Evolutionary conservation across 2,888 invertebrate genomes (phyloP).

Genomic region (Seira musarum): DNA sequence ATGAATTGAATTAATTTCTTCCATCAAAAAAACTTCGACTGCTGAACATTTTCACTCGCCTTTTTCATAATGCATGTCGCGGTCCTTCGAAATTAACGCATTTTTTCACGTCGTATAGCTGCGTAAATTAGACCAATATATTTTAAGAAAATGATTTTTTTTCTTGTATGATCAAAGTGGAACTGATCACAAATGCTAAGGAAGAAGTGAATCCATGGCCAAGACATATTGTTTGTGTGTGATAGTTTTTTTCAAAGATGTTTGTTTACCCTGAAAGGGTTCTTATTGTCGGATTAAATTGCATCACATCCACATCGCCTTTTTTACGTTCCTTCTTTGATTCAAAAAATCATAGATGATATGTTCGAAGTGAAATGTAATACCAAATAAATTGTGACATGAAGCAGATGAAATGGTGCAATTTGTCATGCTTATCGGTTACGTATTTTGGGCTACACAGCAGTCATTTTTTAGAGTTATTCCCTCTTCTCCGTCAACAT

Average conservation of each 20-base stretch:
- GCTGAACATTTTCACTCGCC: no score
- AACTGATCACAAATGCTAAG: conserved; percentile 48
- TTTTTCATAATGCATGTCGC: no score
- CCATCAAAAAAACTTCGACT: no score
- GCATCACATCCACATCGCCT: conserved; percentile 3
- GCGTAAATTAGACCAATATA: not conserved
- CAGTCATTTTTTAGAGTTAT: no score
- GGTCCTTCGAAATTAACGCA: conserved; percentile 20
- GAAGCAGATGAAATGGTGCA: conserved; percentile 53
- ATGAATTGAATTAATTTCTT: no score
- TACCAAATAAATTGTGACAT: conserved; percentile 60
- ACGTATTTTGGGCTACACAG: conserved; percentile 16
- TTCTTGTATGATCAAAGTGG: no score
- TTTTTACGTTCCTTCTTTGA: not conserved
- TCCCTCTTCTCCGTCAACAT: no score
- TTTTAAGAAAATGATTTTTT: conserved; percentile 1
- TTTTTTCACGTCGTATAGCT: conserved; percentile 43
- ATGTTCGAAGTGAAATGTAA: conserved; percentile 28
- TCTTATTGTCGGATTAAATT: conserved; percentile 12
- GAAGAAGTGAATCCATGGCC: no score
- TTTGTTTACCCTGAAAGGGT: conserved; percentile 5
- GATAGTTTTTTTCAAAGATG: not conserved
- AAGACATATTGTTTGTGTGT: no score
- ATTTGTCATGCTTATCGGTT: conserved; percentile 61
- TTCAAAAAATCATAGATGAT: not conserved